A percentile compares a stretch with the other conserved stretches of the same genome.
Evolutionary conservation across 92 coral and sea anemone genomes (phyloP).

Genomic region (Parazoanthus swiftii): DNA sequence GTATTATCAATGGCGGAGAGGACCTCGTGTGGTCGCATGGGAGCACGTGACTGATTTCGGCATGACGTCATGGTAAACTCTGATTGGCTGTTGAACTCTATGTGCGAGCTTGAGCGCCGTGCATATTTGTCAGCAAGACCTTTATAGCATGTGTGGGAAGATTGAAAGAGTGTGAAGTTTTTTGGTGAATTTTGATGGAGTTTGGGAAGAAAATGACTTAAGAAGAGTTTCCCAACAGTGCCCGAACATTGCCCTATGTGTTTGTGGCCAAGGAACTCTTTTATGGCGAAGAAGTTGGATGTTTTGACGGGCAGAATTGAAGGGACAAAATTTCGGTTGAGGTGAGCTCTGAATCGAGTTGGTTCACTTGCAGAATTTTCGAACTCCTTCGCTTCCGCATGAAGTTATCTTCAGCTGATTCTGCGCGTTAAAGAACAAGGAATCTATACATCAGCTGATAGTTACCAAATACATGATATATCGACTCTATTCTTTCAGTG

Average conservation of each 20-base stretch:
- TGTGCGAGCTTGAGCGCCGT: conserved; percentile 64
- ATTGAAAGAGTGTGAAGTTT: conserved; percentile 44
- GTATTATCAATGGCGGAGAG: background rate
- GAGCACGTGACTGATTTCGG: conserved; percentile 71
- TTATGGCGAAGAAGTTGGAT: conserved; percentile 72
- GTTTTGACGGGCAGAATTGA: conserved; percentile 71
- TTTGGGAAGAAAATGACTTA: conserved; percentile 51
- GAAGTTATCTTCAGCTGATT: conserved; percentile 21
- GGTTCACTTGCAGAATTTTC: conserved; percentile 41
- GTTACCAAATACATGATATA: background rate
- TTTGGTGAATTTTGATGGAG: conserved; percentile 38
- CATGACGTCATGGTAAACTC: conserved; percentile 80
- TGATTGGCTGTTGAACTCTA: conserved; percentile 69
- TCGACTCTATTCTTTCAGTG: background rate
- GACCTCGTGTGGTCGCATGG: conserved; percentile 72
- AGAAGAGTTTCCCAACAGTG: conserved; percentile 46
- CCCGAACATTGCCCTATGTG: conserved; percentile 43
- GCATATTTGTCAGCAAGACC: conserved; percentile 63
- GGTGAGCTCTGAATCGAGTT: conserved; percentile 39
- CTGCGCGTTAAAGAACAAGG: background rate
- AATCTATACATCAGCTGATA: conserved; percentile 19
- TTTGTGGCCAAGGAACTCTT: conserved; percentile 51
- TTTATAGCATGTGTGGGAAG: conserved; percentile 48
- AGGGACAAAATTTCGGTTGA: conserved; percentile 49
- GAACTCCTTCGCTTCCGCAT: conserved; percentile 41